Conservation (phyloP, 2,113 vertebrate species). For the Stercorarius parasiticus region DNA sequence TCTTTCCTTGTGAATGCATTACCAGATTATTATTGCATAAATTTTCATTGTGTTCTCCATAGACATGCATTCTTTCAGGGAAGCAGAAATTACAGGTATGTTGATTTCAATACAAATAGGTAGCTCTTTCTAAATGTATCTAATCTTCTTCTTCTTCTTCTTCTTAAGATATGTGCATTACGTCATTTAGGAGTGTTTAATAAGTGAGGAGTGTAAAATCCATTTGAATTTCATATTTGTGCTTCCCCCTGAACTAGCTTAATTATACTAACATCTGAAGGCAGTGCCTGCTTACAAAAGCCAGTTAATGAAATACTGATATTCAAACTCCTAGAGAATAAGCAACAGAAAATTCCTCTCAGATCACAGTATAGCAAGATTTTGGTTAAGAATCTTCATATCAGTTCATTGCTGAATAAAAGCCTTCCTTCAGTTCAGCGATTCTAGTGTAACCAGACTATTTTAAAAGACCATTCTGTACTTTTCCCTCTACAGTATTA, state of each 20-base stretch:
- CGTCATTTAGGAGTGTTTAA: background rate
- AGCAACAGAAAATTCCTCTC: background rate
- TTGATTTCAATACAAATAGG: background rate
- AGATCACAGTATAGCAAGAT: background rate
- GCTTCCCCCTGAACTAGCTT: background rate
- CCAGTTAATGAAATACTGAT: slow-evolving; percentile 27
- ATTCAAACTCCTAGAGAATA: slow-evolving; percentile 28
- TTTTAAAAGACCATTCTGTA: slow-evolving; percentile 5
- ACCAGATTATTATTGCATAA: background rate
- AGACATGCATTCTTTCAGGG: background rate
- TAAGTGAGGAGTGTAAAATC: background rate
- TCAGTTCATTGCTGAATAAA: background rate
- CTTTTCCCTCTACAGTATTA: background rate
- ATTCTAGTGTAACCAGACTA: background rate
- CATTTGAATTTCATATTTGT: slow-evolving; percentile 40
- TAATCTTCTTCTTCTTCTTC: background rate
- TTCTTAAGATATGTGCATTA: background rate
- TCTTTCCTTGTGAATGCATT: slow-evolving; percentile 4
- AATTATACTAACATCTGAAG: slow-evolving; percentile 15
- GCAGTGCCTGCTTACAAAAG: background rate
- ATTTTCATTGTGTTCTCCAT: background rate
- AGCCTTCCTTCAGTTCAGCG: background rate
- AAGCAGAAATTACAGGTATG: background rate
- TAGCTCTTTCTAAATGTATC: background rate
- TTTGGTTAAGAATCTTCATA: background rate